A percentile compares a stretch with the other conserved stretches of the same genome.
These are phyloP conservation scores for Mechanitis messenoides DNA, from an alignment of 2,888 invertebrate species.

Conservation along the genomic window DNA sequence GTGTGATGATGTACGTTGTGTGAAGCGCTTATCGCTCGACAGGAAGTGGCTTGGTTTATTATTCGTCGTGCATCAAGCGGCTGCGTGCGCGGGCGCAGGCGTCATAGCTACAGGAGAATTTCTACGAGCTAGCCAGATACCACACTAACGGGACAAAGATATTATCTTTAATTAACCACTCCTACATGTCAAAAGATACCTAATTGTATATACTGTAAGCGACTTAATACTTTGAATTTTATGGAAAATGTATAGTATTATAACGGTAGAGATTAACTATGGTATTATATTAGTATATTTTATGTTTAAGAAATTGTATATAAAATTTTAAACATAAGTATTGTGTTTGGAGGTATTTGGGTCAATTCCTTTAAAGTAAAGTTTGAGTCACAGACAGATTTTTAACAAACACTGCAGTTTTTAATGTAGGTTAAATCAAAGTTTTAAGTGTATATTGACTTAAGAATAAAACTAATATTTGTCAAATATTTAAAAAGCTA, in stretches of 20 bases:
- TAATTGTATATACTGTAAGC: constrained; percentile 1
- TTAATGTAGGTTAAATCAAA: too few relatives aligned
- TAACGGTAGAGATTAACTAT: too few relatives aligned
- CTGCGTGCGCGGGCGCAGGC: constrained; percentile 45
- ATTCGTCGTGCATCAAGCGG: constrained; percentile 72
- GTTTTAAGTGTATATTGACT: too few relatives aligned
- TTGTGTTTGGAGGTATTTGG: too few relatives aligned
- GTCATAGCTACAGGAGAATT: constrained; percentile 59
- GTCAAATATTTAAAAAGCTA: too few relatives aligned
- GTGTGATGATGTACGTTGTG: constrained; percentile 49
- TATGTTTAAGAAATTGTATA: too few relatives aligned
- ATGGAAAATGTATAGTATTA: background rate
- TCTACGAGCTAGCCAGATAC: constrained; percentile 47
- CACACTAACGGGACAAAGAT: constrained; percentile 61
- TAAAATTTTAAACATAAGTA: too few relatives aligned
- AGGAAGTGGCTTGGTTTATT: constrained; percentile 75
- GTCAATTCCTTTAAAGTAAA: too few relatives aligned
- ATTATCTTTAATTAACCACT: constrained; percentile 41
- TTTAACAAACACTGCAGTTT: too few relatives aligned
- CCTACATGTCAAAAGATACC: constrained; percentile 9
- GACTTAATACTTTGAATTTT: background rate
- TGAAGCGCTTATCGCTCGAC: constrained; percentile 68
- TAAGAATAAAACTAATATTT: too few relatives aligned
- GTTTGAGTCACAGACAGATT: too few relatives aligned
- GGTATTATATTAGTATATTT: too few relatives aligned